Base-by-base conservation (phyloP, 2,113 vertebrate species). In the Oophaga pumilio region DNA sequence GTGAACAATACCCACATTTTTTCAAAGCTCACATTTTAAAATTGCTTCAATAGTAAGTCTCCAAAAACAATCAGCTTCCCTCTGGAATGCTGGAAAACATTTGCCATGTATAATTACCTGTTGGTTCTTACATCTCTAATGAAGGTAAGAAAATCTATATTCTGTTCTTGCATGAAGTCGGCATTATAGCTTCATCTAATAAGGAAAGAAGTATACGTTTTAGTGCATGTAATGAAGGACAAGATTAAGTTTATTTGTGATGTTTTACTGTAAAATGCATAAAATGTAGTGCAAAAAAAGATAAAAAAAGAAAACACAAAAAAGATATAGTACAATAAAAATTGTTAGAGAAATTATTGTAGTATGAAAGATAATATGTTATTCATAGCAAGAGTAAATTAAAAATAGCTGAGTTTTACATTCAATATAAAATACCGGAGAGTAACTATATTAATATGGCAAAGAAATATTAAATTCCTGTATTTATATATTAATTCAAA, bases 91-190 rank as follows among this genome's bases (percentile, higher is more conserved):
- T 53, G 62, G 10, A 83, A 68, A 20, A 50, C 81, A 83, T 33
- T 83, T 69, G 52, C 33, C 43, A 83, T 83, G 64, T 83, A 83
- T 53, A 50, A 64, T 83, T 49, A 52, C 60, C 49, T 53, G 20
- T 83, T 83, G 50, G 43, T n/a, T 68, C 49, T 53, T 68, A 8
- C 24, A 50, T 49, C 81, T 83, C 66, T 83, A 68, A 83, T 69
- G 57, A 68, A 68, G 49, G 33, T 83, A 68, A 53, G 28, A 60
- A 62, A 56, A 80, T 60, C 57, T 80, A 22, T 60, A 80, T 80
- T 17, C 56, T 80, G 26, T 17, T 8, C 53, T 33, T 43, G 53
- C 56, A 80, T 26, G 60, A 80, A 80, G 56, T 59, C n/a, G 26
- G 60, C 56, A 80, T 80, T 80, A 80, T 15, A 28, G 28, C 53